Conservation (phyloP, 2,888 invertebrate species). For the Amphipoea oculea region DNA sequence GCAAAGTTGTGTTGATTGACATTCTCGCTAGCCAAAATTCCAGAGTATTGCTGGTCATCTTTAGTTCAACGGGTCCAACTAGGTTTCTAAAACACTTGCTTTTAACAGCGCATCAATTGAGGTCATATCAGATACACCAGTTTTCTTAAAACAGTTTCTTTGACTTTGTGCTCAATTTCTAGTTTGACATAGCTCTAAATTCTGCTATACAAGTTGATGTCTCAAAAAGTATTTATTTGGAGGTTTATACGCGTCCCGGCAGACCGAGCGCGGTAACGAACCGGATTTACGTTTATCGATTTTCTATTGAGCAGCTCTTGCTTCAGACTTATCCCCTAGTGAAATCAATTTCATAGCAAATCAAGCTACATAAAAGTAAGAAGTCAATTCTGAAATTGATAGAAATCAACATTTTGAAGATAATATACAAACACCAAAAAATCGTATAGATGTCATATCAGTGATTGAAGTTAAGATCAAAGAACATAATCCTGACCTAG, state of each 20-base stretch:
- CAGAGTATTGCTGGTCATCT: neutral
- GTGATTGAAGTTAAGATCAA: slow-evolving; percentile 36
- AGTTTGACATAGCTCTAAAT: neutral
- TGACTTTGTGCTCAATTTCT: neutral
- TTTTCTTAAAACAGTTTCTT: neutral
- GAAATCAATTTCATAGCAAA: slow-evolving; percentile 23
- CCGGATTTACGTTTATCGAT: slow-evolving; percentile 52
- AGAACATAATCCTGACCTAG: slow-evolving; percentile 34
- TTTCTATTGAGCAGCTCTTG: slow-evolving; percentile 47
- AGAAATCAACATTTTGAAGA: neutral
- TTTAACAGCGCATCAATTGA: neutral
- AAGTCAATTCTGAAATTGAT: neutral
- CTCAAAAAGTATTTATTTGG: slow-evolving; percentile 36
- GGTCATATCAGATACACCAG: neutral
- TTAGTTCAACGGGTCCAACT: neutral
- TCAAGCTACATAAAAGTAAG: neutral
- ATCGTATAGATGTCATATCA: slow-evolving; percentile 5
- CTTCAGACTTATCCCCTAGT: slow-evolving; percentile 25
- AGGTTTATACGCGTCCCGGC: slow-evolving; percentile 20
- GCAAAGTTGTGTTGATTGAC: slow-evolving; percentile 1
- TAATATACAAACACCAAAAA: neutral
- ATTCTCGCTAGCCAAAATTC: neutral
- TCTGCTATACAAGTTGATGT: slow-evolving; percentile 5
- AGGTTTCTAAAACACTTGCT: neutral
- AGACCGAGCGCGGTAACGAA: slow-evolving; percentile 43